Percentiles rank a stretch among this genome's conserved stretches.
Conservation (phyloP, 2,888 invertebrate species). For the Creontiades dilutus region DNA sequence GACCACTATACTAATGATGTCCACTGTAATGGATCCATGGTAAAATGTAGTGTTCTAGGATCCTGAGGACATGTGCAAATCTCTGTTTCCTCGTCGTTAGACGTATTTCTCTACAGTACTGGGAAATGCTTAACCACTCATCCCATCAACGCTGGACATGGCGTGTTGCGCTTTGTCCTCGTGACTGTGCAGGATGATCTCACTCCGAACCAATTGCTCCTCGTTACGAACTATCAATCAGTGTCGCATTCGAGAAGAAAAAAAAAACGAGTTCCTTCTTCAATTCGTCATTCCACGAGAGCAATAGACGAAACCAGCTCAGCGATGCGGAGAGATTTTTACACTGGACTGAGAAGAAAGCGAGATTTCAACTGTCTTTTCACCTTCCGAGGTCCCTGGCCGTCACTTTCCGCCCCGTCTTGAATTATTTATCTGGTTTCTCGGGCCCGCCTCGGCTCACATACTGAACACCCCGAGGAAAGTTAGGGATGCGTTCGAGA, state of each 20-base stretch:
- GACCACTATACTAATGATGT: too few relatives aligned
- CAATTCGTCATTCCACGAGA: neutral
- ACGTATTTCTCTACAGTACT: too few relatives aligned
- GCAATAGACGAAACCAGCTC: slow-evolving; percentile 6
- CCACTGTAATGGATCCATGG: too few relatives aligned
- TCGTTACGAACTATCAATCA: neutral
- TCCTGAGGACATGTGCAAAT: too few relatives aligned
- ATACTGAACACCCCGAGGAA: neutral
- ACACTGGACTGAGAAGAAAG: neutral
- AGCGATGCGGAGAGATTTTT: slow-evolving; percentile 14
- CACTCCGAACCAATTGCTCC: neutral
- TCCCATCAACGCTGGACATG: too few relatives aligned
- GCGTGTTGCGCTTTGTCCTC: neutral
- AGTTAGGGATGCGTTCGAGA: neutral
- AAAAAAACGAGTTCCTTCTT: neutral
- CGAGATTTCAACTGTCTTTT: slow-evolving; percentile 15
- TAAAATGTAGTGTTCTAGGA: too few relatives aligned
- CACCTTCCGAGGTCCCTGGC: neutral
- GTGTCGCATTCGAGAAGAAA: too few relatives aligned
- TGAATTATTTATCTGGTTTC: slow-evolving; percentile 31
- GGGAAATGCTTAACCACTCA: too few relatives aligned
- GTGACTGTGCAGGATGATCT: neutral
- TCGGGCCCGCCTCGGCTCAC: neutral
- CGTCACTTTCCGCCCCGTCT: slow-evolving; percentile 9
- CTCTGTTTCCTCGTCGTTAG: too few relatives aligned